Percentiles rank a stretch among this genome's conserved stretches.
Evolutionary conservation across 1,140 invertebrate species (phyloP).

Genomic region (Philopotamus ludificatus): DNA sequence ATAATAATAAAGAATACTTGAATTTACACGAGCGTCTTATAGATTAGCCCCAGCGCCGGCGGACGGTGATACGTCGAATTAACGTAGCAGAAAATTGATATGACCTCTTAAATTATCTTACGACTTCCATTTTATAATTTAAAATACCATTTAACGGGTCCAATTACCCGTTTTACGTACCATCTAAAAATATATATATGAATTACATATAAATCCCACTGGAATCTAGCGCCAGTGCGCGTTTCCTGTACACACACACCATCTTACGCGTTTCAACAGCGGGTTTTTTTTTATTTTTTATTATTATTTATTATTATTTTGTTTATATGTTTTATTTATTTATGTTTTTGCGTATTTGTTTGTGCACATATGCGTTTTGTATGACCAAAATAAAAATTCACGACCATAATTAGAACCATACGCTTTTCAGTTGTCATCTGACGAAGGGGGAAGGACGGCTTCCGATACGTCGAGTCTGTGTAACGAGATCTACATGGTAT

Average conservation of each 20-base stretch:
- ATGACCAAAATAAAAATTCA: background rate
- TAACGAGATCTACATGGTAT: slow-evolving; percentile 26
- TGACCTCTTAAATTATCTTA: slow-evolving; percentile 37
- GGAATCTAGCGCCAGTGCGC: too few relatives aligned
- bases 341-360: too few relatives aligned
- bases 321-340: too few relatives aligned
- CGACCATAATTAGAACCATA: too few relatives aligned
- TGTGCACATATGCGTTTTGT: background rate
- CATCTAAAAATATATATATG: slow-evolving; percentile 16
- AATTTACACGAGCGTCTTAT: too few relatives aligned
- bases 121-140: slow-evolving; percentile 24
- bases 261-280: too few relatives aligned
- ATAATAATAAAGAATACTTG: too few relatives aligned
- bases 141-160: slow-evolving; percentile 19
- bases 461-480: slow-evolving; percentile 19
- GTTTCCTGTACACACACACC: too few relatives aligned
- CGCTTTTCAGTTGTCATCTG: slow-evolving; percentile 23
- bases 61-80: slow-evolving; percentile 25
- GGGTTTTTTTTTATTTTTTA: too few relatives aligned
- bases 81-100: slow-evolving; percentile 39
- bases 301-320: too few relatives aligned
- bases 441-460: slow-evolving; percentile 15
- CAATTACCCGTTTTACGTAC: slow-evolving; percentile 19
- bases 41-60: too few relatives aligned
- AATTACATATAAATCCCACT: background rate